phyloP scores from a whole-genome alignment of 1,140 invertebrate genomes.

The Cydia fagiglandana region DNA sequence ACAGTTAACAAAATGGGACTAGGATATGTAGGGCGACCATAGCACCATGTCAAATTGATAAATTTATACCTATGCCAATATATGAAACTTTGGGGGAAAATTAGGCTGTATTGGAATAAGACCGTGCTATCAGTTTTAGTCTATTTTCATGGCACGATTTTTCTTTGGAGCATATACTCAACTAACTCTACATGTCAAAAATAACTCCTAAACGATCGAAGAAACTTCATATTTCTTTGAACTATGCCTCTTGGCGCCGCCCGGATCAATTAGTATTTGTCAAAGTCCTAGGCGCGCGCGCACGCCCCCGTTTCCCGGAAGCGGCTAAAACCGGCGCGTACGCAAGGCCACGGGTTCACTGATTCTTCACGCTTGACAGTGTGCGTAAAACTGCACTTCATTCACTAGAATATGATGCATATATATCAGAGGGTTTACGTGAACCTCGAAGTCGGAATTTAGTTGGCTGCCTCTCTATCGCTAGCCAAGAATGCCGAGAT shows the following conservation, averaged over 20 bases:
- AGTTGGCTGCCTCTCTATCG: no score
- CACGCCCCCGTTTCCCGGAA: constrained; percentile 14
- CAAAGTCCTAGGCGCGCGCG: constrained; percentile 15
- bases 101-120: no score
- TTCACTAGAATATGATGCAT: background rate
- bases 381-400: background rate
- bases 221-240: background rate
- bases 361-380: constrained; percentile 14
- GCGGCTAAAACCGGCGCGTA: constrained; percentile 25
- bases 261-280: constrained; percentile 18
- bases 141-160: background rate
- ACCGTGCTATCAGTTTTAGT: no score
- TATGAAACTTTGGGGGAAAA: no score
- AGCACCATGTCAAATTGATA: no score
- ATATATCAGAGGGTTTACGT: no score
- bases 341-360: constrained; percentile 22
- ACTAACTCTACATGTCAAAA: background rate
- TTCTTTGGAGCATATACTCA: background rate
- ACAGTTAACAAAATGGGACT: no score
- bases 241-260: background rate
- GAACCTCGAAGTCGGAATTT: no score
- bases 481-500: no score
- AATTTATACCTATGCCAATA: no score
- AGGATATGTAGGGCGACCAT: no score
- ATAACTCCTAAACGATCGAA: background rate